A percentile compares a stretch with the other conserved stretches of the same genome.
Evolutionary conservation across 2,888 invertebrate genomes (phyloP).

Genomic region (Colletes collaris): DNA sequence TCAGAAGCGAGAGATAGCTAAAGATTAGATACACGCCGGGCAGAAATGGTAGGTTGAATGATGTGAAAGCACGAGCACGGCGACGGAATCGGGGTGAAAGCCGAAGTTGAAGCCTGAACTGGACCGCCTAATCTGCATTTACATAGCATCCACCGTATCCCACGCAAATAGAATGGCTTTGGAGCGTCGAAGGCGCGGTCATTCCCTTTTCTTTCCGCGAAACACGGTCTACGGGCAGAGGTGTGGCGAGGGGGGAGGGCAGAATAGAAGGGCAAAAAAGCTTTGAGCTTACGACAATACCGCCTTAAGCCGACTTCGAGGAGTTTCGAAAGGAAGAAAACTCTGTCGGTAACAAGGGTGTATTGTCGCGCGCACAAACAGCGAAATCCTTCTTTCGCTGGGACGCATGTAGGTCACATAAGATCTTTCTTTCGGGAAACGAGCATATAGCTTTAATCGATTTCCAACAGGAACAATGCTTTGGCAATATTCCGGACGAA

Average conservation of each 20-base stretch:
- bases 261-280: constrained; percentile 36
- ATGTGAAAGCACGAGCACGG: constrained; percentile 23
- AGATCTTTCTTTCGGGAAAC: constrained; percentile 41
- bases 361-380: constrained; percentile 63
- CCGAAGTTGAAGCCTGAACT: constrained; percentile 29
- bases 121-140: constrained; percentile 74
- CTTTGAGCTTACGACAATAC: constrained; percentile 57
- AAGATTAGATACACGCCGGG: constrained; percentile 67
- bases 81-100: constrained; percentile 29
- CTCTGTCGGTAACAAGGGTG: constrained; percentile 28
- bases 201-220: constrained; percentile 33
- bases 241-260: background rate
- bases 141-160: constrained; percentile 71
- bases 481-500: constrained; percentile 18
- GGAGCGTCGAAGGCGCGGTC: constrained; percentile 37
- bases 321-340: constrained; percentile 47
- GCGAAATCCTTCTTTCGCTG: constrained; percentile 56
- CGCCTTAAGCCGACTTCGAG: constrained; percentile 52
- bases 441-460: constrained; percentile 41
- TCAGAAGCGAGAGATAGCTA: constrained; percentile 54
- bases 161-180: constrained; percentile 66
- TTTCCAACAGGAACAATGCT: constrained; percentile 35
- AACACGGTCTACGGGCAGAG: background rate
- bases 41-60: constrained; percentile 14
- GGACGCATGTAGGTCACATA: constrained; percentile 50